These are phyloP conservation scores for Hymenopus coronatus DNA, from an alignment of 2,888 invertebrate species.

Conservation along the genomic window DNA sequence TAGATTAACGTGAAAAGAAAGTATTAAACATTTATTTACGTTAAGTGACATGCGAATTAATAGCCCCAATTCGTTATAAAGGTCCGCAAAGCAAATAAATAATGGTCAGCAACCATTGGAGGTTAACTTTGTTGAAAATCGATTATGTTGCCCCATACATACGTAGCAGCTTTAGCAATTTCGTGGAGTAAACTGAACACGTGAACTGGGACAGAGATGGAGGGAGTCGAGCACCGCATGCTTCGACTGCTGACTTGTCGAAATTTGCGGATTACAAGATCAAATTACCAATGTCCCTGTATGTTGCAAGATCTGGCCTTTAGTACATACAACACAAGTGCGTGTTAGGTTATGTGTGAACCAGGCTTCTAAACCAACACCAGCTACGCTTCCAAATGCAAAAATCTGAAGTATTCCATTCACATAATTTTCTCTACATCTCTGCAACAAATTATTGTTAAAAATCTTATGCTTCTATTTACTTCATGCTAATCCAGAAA, in stretches of 20 bases:
- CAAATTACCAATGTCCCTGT: background rate
- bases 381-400: too few relatives aligned
- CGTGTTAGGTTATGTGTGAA: background rate
- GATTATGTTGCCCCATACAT: background rate
- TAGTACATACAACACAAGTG: background rate
- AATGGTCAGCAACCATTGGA: background rate
- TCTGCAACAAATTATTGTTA: too few relatives aligned
- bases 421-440: too few relatives aligned
- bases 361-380: too few relatives aligned
- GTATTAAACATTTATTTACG: too few relatives aligned
- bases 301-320: background rate
- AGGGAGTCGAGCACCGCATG: background rate
- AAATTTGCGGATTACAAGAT: background rate
- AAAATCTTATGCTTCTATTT: too few relatives aligned
- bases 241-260: slow-evolving; percentile 3
- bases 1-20: too few relatives aligned
- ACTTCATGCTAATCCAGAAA: too few relatives aligned
- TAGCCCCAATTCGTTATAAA: too few relatives aligned
- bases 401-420: too few relatives aligned
- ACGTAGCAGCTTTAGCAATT: background rate
- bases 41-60: too few relatives aligned
- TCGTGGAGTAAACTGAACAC: background rate
- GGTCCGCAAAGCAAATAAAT: background rate
- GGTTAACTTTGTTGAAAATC: background rate
- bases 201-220: background rate